Evolutionary conservation across 2,113 vertebrate genomes (phyloP), one percentile per base, ranked within the genome.

Genomic region (Malaclemys terrapin): DNA sequence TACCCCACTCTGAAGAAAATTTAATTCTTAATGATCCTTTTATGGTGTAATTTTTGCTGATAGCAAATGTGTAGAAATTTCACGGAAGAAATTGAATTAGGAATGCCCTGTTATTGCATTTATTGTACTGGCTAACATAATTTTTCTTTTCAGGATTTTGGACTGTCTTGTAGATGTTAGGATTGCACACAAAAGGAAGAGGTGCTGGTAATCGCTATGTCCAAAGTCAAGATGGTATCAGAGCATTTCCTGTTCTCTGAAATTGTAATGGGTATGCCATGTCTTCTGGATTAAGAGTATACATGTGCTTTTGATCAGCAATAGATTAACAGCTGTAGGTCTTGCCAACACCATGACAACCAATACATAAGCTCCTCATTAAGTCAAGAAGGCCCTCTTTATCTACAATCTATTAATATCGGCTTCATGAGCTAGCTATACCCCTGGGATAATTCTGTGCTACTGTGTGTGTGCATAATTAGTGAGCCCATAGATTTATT

Each of bases 71-170:
- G 49, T 84, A 89, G 84, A 35, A 57, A 80, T 82, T 3, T 42
- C 19, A 1, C n/a, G 38, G 65, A 72, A 62, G 59, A 62, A n/a
- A 38, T 8, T 65, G 31, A 72, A 22, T 38, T 72, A 38, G n/a
- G 35, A 72, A 72, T 38, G n/a, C 65, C 62, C 35, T 72, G 65
- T 20, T 35, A 17, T 3, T 2, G 38, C 25, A 53, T 65, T n/a
- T 3, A 47, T 2, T 14, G 47, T 54, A 25, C 14, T 17, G 31
- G 50, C 69, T 87, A 2, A 76, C 35, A 49, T 49, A 6, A 2
- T 24, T 79, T 90, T 50, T 81, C 75, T 80, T 96, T 91, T 69
- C 90, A 87, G 94, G 59, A 54, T 75, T 75, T 75, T 59, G 80
- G 62, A 31, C 45, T 31, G 85, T 88, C 52, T 38, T 85, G 38